Evolutionary conservation across 2,113 vertebrate species (phyloP).

Genomic region (Equus przewalskii): DNA sequence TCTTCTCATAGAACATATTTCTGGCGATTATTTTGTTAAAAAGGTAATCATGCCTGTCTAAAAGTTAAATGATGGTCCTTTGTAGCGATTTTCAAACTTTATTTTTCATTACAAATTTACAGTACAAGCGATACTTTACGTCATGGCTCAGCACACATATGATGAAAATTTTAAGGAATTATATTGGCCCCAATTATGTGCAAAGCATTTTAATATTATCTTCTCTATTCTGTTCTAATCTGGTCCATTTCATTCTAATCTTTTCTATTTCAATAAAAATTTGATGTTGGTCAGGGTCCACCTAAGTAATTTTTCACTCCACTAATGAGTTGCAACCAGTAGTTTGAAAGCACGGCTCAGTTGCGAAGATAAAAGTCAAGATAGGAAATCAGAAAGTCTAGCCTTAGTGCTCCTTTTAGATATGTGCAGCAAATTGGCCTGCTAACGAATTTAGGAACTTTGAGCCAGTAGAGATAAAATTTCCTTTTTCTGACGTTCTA

Average conservation of each 20-base stretch:
- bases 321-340: not conserved
- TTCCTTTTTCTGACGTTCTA: conserved; percentile 9
- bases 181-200: not conserved
- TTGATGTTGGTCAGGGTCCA: not conserved
- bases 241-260: not conserved
- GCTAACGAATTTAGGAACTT: not conserved
- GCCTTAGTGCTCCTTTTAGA: not conserved
- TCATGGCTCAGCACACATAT: not conserved
- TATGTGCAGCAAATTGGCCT: not conserved
- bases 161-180: not conserved
- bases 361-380: not conserved
- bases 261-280: not conserved
- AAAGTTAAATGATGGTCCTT: not conserved
- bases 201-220: not conserved
- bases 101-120: not conserved
- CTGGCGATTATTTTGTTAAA: not conserved
- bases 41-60: not conserved
- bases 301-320: not conserved
- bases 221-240: not conserved
- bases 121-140: not conserved
- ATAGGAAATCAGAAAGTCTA: not conserved
- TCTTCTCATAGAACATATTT: not conserved
- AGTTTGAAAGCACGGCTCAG: not conserved
- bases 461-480: not conserved
- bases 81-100: not conserved